A percentile compares a stretch with the other conserved stretches of the same genome.
Evolutionary conservation across 2,797 vertebrate genomes (phyloP).

Genomic region (Knipowitschia caucasica): DNA sequence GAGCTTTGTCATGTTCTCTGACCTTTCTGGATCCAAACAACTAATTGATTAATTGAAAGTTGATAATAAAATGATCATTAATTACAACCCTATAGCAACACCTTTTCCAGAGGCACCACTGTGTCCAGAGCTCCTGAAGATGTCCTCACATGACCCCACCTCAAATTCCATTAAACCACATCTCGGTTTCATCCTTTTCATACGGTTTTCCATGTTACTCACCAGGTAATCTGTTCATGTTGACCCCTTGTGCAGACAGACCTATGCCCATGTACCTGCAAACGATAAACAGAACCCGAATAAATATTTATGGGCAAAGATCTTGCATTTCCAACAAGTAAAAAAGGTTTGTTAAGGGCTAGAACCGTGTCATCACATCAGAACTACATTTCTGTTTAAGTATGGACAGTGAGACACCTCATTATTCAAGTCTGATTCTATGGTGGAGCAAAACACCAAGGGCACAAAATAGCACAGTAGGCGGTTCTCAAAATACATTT

Average conservation of each 20-base stretch:
- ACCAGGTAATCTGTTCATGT: slow-evolving; percentile 99
- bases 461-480: too few relatives aligned
- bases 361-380: not conserved
- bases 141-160: slow-evolving; percentile 20
- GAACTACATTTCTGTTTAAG: not conserved
- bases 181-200: not conserved
- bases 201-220: slow-evolving; percentile 64
- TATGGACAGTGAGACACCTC: not conserved
- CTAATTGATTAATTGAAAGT: too few relatives aligned
- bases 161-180: not conserved
- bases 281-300: not conserved
- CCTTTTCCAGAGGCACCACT: too few relatives aligned
- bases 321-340: not conserved
- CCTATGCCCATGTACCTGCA: slow-evolving; percentile 98
- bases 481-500: too few relatives aligned
- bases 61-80: too few relatives aligned
- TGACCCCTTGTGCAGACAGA: slow-evolving; percentile 96
- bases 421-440: not conserved
- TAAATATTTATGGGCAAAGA: not conserved
- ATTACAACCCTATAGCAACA: too few relatives aligned
- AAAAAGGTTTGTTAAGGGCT: too few relatives aligned
- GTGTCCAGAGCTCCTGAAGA: too few relatives aligned
- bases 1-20: too few relatives aligned
- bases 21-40: too few relatives aligned
- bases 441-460: too few relatives aligned